These are phyloP conservation scores for Atrichornis clamosus DNA, from an alignment of 2,113 vertebrate species.

Conservation along the genomic window DNA sequence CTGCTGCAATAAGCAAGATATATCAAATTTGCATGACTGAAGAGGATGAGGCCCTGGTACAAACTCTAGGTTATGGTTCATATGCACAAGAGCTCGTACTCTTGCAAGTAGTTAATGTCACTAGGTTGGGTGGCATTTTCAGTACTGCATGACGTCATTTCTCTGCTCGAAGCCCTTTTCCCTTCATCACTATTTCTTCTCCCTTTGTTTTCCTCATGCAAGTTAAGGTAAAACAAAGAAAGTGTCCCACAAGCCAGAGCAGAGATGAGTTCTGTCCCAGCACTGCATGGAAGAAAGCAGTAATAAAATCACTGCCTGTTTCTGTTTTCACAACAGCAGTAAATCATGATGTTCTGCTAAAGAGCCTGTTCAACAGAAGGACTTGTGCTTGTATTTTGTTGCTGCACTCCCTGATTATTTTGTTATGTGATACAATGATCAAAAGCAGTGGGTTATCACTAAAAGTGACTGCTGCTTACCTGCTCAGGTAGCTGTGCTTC, in stretches of 20 bases:
- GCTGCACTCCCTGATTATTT: not conserved
- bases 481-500: not conserved
- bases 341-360: not conserved
- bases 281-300: not conserved
- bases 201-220: not conserved
- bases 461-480: not conserved
- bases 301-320: not conserved
- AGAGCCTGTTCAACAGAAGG: not conserved
- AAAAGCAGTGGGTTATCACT: not conserved
- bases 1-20: not conserved
- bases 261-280: not conserved
- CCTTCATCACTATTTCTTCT: not conserved
- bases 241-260: not conserved
- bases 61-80: not conserved
- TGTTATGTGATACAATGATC: not conserved
- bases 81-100: not conserved
- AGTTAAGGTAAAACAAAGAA: conserved; percentile 5
- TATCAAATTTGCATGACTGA: not conserved
- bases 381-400: not conserved
- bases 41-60: not conserved
- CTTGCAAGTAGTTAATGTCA: not conserved
- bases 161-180: not conserved
- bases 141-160: not conserved
- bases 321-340: not conserved
- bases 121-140: not conserved